phyloP scores from a whole-genome alignment of 1,140 invertebrate species.

The Caerostris darwini region DNA sequence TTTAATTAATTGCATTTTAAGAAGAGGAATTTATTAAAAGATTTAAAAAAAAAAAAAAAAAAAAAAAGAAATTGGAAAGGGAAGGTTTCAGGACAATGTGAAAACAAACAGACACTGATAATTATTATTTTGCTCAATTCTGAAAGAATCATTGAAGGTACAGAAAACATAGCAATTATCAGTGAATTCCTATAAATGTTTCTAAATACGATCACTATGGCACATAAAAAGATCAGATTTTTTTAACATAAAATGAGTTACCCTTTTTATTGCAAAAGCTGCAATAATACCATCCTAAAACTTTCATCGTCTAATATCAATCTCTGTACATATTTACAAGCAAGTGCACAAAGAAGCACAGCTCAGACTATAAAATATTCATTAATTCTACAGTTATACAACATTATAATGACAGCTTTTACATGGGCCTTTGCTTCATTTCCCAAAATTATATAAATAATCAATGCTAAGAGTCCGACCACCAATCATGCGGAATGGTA shows the following conservation, averaged over 20 bases:
- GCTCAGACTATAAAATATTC: conserved; percentile 28
- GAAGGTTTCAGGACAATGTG: too few relatives aligned
- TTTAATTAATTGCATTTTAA: too few relatives aligned
- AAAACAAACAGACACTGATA: neutral
- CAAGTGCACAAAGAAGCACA: conserved; percentile 7
- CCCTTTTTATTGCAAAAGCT: neutral
- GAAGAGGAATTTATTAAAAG: too few relatives aligned
- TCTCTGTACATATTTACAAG: conserved; percentile 48
- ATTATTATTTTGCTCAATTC: neutral
- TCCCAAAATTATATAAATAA: neutral
- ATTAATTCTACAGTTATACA: conserved; percentile 18
- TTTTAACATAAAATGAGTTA: neutral
- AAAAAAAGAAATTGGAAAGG: too few relatives aligned
- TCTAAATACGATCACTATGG: neutral
- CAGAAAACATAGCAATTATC: too few relatives aligned
- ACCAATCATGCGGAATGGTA: too few relatives aligned
- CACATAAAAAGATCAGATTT: neutral
- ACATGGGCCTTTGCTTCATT: conserved; percentile 1
- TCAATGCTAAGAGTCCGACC: too few relatives aligned
- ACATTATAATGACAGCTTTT: neutral
- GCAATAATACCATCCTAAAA: conserved; percentile 2
- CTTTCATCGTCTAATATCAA: conserved; percentile 27
- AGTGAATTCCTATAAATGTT: neutral
- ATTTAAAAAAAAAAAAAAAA: too few relatives aligned
- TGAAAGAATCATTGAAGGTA: too few relatives aligned